Conservation (phyloP, 2,113 vertebrate species). For the Semnornis frantzii region DNA sequence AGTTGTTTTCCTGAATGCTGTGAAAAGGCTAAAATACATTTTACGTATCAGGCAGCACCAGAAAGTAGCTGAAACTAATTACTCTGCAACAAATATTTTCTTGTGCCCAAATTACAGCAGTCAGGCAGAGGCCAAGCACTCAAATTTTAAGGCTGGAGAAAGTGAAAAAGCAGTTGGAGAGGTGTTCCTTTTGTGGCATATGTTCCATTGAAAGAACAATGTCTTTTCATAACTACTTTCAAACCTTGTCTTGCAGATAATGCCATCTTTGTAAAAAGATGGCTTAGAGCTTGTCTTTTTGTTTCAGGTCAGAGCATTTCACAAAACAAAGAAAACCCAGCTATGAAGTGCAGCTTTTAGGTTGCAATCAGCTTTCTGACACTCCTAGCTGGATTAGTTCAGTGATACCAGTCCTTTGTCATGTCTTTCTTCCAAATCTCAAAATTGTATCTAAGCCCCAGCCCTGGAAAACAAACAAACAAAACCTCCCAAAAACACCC, state of each 20-base stretch:
- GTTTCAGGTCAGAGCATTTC: neutral
- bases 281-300: neutral
- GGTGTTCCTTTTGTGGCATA: neutral
- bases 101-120: neutral
- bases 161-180: neutral
- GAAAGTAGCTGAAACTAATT: neutral
- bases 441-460: neutral
- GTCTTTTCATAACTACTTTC: neutral
- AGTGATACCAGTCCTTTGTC: neutral
- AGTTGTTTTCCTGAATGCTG: neutral
- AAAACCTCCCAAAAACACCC: neutral
- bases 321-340: neutral
- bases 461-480: too few species aligned
- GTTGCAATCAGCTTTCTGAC: neutral
- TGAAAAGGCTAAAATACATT: neutral
- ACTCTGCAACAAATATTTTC: neutral
- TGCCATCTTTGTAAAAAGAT: constrained; percentile 45
- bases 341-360: neutral
- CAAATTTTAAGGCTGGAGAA: neutral
- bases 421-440: neutral
- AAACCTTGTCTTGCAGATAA: constrained; percentile 49
- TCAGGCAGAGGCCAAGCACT: neutral
- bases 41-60: neutral
- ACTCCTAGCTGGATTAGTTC: neutral
- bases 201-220: neutral